Evolutionary conservation across 2,888 invertebrate species (phyloP).

Genomic region (Chironomus tentans): DNA sequence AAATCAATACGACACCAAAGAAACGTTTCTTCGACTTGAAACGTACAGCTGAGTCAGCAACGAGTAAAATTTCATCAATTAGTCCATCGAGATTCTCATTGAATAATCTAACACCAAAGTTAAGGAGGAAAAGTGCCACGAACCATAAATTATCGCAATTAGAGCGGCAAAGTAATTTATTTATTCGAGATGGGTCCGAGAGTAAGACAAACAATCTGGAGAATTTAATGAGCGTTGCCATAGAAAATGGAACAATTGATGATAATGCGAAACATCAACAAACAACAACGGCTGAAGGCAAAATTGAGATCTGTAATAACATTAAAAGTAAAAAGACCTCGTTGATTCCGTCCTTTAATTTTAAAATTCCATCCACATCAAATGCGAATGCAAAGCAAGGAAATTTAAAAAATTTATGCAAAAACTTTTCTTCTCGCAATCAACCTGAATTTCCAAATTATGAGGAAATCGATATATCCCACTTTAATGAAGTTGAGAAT

Average conservation of each 20-base stretch:
- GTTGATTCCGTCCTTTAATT: conserved; percentile 3
- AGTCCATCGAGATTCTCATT: conserved; percentile 10
- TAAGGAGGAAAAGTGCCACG: neutral
- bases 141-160: conserved; percentile 17
- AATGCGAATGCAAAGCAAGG: neutral
- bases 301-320: neutral
- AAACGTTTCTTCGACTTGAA: conserved; percentile 13
- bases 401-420: no score
- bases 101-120: conserved; percentile 6
- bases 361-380: conserved; percentile 6
- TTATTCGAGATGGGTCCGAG: conserved; percentile 13
- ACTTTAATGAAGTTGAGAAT: no score
- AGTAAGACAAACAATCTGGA: neutral
- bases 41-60: conserved; percentile 15
- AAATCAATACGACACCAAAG: conserved; percentile 10
- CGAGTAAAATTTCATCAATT: conserved; percentile 12
- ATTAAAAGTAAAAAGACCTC: neutral
- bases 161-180: conserved; percentile 20
- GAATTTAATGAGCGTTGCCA: neutral
- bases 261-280: neutral
- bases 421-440: neutral
- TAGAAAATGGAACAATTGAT: neutral
- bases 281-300: neutral
- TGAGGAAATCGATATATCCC: conserved; percentile 10
- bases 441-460: conserved; percentile 4